Evolutionary conservation across 2,113 vertebrate genomes (phyloP), one percentile per base, ranked within the genome.

Genomic region (Seriola rivoliana): DNA sequence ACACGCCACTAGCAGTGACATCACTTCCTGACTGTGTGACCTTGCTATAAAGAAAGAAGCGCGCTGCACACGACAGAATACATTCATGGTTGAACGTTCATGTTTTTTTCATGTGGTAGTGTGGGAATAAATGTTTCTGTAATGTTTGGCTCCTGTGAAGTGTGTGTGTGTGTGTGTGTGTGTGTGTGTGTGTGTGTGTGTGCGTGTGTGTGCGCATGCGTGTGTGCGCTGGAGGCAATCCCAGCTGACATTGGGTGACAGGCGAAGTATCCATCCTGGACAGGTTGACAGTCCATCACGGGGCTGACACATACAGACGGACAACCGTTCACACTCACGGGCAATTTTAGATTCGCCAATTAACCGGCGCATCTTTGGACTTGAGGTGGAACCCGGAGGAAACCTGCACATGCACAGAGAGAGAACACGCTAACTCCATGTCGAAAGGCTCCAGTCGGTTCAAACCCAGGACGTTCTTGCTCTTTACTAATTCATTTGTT

Each of bases 11-110:
- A 6, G 40, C 13, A 23, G 32, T 82, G 57, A 85, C 85, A 63
- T 82, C 81, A 85, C 76, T 82, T 88, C 83, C 80, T 84, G 34
- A 8, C 63, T 60, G 67, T 16, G 42, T 85, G 85, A 86, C 78
- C 76, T 85, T 83, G 81, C 25, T 8, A 0, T 46, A 48, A 60
- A 46, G 75, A 38, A 73, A 74, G 68, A 68, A 25, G 50, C 1
- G 46, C 13, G 16, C 19, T 52, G 19, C 19, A 21, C 19, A 21
- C 8, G 4, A 8, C 21, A 54, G 52, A 23, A 23, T 21, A 19
- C 34, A 38, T 23, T 66, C 44, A 59, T 36, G 71, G 50, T 11
- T 36, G n/a, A 59, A 23, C 6, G 14, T 17, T 70, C 36, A 21
- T 14, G 8, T 9, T 23, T 64, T 52, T 54, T 42, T 72, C 60